These are phyloP conservation scores for Nipponia nippon DNA, from an alignment of 2,113 vertebrate genomes.

Conservation along the genomic window DNA sequence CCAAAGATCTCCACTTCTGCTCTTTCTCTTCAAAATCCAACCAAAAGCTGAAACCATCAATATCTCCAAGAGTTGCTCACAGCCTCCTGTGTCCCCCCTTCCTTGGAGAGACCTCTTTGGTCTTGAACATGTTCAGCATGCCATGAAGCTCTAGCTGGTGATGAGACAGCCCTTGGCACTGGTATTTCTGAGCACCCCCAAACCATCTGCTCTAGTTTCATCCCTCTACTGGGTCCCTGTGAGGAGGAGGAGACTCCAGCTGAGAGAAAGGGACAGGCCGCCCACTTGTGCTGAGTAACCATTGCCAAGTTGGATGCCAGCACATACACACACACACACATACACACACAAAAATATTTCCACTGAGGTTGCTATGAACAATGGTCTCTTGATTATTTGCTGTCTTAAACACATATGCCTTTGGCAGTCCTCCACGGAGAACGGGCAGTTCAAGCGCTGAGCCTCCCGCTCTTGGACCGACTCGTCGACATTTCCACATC, in stretches of 20 bases:
- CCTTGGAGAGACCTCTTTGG: background rate
- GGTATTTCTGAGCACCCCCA: slow-evolving; percentile 34
- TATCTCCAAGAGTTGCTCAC: background rate
- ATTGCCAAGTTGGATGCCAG: slow-evolving; percentile 58
- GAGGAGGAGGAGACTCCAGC: slow-evolving; percentile 60
- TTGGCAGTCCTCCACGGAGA: background rate
- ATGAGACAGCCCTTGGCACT: slow-evolving; percentile 52
- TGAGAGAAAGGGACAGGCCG: slow-evolving; percentile 58
- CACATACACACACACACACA: background rate
- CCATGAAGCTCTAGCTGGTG: background rate
- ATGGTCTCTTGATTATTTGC: slow-evolving; percentile 10
- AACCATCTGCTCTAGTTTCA: slow-evolving; percentile 53
- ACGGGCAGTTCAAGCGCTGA: background rate
- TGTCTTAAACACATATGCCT: background rate
- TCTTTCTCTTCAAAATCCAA: background rate
- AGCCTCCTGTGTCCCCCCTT: background rate
- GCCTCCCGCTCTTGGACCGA: background rate
- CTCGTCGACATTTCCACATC: background rate
- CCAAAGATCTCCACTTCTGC: background rate
- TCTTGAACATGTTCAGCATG: background rate
- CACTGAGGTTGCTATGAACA: slow-evolving; percentile 47
- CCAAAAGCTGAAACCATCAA: background rate
- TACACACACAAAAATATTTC: slow-evolving; percentile 29
- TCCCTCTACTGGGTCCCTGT: slow-evolving; percentile 6
- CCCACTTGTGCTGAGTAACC: slow-evolving; percentile 66